Evolutionary conservation across 2,888 invertebrate genomes (phyloP).

Genomic region (Chloromyia formosa): DNA sequence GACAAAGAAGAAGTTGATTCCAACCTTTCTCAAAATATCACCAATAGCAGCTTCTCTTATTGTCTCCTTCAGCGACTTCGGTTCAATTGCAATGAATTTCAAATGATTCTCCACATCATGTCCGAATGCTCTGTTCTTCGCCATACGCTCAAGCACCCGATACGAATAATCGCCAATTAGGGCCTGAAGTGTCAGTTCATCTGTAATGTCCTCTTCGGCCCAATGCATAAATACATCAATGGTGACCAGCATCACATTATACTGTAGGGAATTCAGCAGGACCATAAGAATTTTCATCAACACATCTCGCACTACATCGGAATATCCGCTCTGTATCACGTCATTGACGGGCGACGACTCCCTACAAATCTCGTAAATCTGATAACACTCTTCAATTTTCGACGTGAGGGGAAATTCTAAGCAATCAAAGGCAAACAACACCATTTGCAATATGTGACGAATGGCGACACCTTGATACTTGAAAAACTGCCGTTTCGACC

Average conservation of each 20-base stretch:
- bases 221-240: slow-evolving; percentile 57
- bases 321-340: slow-evolving; percentile 13
- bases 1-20: neutral
- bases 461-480: slow-evolving; percentile 56
- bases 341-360: slow-evolving; percentile 44
- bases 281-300: slow-evolving; percentile 55
- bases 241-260: slow-evolving; percentile 56
- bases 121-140: slow-evolving; percentile 52
- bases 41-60: slow-evolving; percentile 56
- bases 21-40: slow-evolving; percentile 53
- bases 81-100: slow-evolving; percentile 55
- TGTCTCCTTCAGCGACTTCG: slow-evolving; percentile 54
- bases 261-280: slow-evolving; percentile 56
- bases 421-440: slow-evolving; percentile 54
- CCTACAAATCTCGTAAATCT: slow-evolving; percentile 55
- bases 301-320: slow-evolving; percentile 51
- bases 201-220: slow-evolving; percentile 56
- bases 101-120: slow-evolving; percentile 56
- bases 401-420: slow-evolving; percentile 52
- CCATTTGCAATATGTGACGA: slow-evolving; percentile 55
- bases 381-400: slow-evolving; percentile 48
- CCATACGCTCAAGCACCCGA: slow-evolving; percentile 54
- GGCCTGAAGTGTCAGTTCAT: slow-evolving; percentile 55
- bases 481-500: slow-evolving; percentile 53
- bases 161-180: slow-evolving; percentile 55